Conservation (phyloP, 2,797 vertebrate genomes). For the Moxostoma hubbsi region DNA sequence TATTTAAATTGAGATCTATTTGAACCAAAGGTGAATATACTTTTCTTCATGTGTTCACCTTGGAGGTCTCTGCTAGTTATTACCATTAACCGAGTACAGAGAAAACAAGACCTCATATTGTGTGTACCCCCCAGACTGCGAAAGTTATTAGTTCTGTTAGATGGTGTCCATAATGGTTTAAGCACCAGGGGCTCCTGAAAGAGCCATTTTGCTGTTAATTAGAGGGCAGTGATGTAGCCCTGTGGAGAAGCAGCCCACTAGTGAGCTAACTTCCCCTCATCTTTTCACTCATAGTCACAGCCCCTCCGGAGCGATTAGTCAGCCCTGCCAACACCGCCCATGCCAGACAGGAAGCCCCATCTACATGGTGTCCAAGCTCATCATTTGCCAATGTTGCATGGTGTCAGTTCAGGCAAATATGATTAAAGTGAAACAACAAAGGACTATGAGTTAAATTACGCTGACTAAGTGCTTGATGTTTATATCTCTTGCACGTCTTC, state of each 20-base stretch:
- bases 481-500: conserved; percentile 11
- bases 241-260: conserved; percentile 67
- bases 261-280: conserved; percentile 77
- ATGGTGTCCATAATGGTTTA: conserved; percentile 46
- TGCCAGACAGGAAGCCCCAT: conserved; percentile 73
- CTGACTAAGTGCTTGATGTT: conserved; percentile 29
- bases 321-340: conserved; percentile 42
- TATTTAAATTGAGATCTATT: background rate
- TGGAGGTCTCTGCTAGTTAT: conserved; percentile 36
- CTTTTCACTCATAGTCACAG: conserved; percentile 73
- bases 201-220: conserved; percentile 71
- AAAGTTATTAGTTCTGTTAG: conserved; percentile 49
- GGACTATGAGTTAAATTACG: background rate
- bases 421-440: conserved; percentile 76
- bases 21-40: background rate
- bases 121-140: conserved; percentile 41
- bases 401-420: conserved; percentile 76
- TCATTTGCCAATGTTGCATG: conserved; percentile 69
- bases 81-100: conserved; percentile 32
- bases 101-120: conserved; percentile 38
- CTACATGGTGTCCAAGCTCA: conserved; percentile 70
- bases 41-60: conserved; percentile 11
- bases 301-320: conserved; percentile 75
- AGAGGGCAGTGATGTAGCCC: conserved; percentile 71
- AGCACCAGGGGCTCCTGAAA: conserved; percentile 50